Evolutionary conservation across 2,113 vertebrate species (phyloP).

Genomic region (Grallaria varia): DNA sequence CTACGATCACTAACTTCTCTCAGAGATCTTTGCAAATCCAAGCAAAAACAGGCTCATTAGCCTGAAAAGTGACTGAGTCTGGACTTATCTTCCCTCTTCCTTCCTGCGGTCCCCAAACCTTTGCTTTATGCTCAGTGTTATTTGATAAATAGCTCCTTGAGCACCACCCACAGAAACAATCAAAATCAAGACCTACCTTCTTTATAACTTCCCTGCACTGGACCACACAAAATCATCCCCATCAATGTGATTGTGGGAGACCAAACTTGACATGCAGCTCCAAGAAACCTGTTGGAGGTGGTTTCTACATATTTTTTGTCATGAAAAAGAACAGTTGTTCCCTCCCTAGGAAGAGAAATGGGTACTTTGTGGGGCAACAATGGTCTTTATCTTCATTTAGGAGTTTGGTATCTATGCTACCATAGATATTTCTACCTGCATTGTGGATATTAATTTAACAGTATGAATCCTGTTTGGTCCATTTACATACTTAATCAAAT

Average conservation of each 20-base stretch:
- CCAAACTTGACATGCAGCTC: background rate
- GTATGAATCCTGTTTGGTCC: background rate
- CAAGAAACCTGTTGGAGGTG: background rate
- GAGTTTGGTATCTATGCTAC: background rate
- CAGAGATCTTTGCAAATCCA: background rate
- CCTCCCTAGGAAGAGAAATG: background rate
- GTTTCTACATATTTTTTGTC: background rate
- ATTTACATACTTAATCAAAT: constrained; percentile 51
- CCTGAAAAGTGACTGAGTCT: background rate
- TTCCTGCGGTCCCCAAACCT: background rate
- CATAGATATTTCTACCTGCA: background rate
- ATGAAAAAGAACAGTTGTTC: background rate
- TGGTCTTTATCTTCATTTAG: background rate
- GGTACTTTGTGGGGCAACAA: background rate
- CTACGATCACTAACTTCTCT: background rate
- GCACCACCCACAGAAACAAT: constrained; percentile 2
- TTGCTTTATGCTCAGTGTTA: background rate
- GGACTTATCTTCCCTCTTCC: background rate
- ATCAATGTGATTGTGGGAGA: fast-evolving
- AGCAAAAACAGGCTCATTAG: background rate
- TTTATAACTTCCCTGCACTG: background rate
- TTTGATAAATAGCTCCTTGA: background rate
- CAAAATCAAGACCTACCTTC: constrained; percentile 14
- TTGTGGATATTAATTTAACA: background rate
- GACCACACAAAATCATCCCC: background rate